A percentile compares a stretch with the other conserved stretches of the same genome.
Evolutionary conservation across 2,797 vertebrate species (phyloP).

Genomic region (Remorina albescens): DNA sequence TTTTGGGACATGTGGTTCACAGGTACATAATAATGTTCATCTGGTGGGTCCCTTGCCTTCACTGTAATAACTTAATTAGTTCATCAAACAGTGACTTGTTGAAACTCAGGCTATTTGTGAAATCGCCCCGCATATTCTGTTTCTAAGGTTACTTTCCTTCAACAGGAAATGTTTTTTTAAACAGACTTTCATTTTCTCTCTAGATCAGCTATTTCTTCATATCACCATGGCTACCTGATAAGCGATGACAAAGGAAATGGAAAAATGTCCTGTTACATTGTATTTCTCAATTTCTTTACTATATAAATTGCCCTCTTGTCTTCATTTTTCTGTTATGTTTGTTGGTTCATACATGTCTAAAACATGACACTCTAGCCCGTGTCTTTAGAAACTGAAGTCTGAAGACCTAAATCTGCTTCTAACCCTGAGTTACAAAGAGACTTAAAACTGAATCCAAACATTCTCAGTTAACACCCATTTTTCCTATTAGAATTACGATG

Average conservation of each 20-base stretch:
- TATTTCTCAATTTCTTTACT: not conserved
- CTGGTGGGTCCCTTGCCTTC: conserved; percentile 36
- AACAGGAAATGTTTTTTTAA: conserved; percentile 28
- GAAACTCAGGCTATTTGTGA: conserved; percentile 37
- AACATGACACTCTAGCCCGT: too few species aligned
- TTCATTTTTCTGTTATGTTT: not conserved
- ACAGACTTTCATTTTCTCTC: not conserved
- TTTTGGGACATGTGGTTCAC: conserved; percentile 49
- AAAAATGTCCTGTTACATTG: not conserved
- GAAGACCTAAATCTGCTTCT: too few species aligned
- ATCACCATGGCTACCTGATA: conserved; percentile 12
- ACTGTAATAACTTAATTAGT: conserved; percentile 29
- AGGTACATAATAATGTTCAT: conserved; percentile 52
- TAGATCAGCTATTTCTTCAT: conserved; percentile 8
- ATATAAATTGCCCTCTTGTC: not conserved
- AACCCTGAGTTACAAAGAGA: too few species aligned
- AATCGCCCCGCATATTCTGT: conserved; percentile 38
- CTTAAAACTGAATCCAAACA: not conserved
- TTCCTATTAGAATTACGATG: too few species aligned
- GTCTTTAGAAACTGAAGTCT: too few species aligned
- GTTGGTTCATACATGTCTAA: not conserved
- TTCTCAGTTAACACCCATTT: not conserved
- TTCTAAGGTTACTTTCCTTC: conserved; percentile 35
- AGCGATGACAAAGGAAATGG: not conserved
- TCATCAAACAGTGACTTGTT: conserved; percentile 38